Base-by-base conservation (phyloP, 2,113 vertebrate species). In the Rissa tridactyla region DNA sequence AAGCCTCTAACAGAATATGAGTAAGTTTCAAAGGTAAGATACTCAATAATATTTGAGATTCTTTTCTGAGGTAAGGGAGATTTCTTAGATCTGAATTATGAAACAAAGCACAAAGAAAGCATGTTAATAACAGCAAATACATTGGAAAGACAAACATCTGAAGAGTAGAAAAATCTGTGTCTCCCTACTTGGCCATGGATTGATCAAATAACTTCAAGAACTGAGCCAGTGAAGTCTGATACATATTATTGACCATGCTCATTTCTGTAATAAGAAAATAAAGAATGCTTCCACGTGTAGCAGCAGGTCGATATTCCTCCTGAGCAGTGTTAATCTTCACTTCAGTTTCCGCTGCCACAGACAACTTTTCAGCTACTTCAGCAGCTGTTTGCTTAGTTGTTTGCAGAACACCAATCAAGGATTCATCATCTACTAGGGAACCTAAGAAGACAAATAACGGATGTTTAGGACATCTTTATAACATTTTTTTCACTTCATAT, bases 161-260 rank as follows among this genome's bases (percentile, higher is more conserved):
- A 77, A 94, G 27, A 34, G 15, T 2, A 76, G 26, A 91, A 86
- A 93, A 73, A 55, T 55, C 5, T 23, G 8, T 30, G 13, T 84
- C 23, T 87, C 87, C 96, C 46, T 90, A 98, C 98, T 68, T 98
- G 93, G 96, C 97, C 97, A 98, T 98, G 70, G 98, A 98, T 78
- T 97, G 97, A 94, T 98, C 98, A 90, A 98, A 98, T 10, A 98
- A 60, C 88, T 98, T 98, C 90, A 98, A 82, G 91, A 98, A 98
- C 95, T 98, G 98, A 83, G 98, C 97, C 92, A 98, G 93, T 9
- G 98, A 98, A 65, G 98, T 98, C 66, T 98, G 98, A 89, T 98
- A 98, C 98, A 98, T 98, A 70, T 97, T 97, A 73, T 98, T 98
- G 95, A 98, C 98, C 98, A 98, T 98, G 92, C 97, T 98, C 98